Base-by-base conservation (phyloP, 2,888 invertebrate species). In the Drosophila meridionalis region DNA sequence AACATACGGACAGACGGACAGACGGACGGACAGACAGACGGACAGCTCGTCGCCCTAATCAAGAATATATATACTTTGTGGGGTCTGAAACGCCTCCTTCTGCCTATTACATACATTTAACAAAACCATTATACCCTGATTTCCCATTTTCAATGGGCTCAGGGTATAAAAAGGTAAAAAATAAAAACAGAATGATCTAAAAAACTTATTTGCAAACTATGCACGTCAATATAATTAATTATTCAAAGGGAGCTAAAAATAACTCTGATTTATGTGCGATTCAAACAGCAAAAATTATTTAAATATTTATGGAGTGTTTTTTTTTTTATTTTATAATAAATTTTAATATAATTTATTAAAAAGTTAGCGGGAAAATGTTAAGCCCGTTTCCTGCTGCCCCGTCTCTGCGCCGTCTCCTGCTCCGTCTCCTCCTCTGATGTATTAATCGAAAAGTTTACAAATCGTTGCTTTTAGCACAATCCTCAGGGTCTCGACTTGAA, bases 371-470 rank as follows among this genome's bases (percentile, higher is more conserved):
- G 1, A 50, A 50, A 50, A 20, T 32, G 32, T n/a, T n/a, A 52
- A 32, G 1, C 45, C 45, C 5, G 20, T 5, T 5, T 40, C 40
- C 45, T 26, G 11, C 12, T 11, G 1, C 52, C 14, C 53, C 30
- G 7, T 30, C 14, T 1, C 5, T 50, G 8, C 34, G 34, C 2
- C 28, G 28, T 2, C 14, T 2, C 7, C n/a, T n/a, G 4, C 34
- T 11, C 0, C 56, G 26, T 12, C 53, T 38, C 8, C 12, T 36
- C 26, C 40, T 40, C 38, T 52, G 52, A 28, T 30, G 30, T 59
- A 59, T 50, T 59, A 36, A 48, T 59, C 48, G 50, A 59, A 36
- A 32, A 59, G n/a, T 59, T 59, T 36, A 48, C 36, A 48, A 59
- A 50, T 59, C 50, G 50, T 50, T 58, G 59, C 50, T 20, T 38